Evolutionary conservation across 2,797 vertebrate genomes (phyloP).

Genomic region (Clarias laeviceps): DNA sequence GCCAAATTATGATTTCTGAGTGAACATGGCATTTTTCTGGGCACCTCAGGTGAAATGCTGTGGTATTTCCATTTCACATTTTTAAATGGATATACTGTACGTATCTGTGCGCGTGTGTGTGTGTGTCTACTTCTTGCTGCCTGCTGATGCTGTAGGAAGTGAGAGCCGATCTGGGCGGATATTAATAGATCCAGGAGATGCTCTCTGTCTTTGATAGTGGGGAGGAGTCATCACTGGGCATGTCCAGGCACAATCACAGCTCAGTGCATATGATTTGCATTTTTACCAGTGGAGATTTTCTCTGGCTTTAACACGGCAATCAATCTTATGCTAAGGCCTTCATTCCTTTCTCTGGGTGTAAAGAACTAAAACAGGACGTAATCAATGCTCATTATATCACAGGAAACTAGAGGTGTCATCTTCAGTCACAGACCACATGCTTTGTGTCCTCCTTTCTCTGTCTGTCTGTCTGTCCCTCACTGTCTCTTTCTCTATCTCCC

Average conservation of each 20-base stretch:
- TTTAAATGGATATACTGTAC: not conserved
- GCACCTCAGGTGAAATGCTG: not conserved
- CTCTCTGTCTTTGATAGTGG: slow-evolving; percentile 44
- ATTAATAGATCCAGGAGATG: slow-evolving; percentile 66
- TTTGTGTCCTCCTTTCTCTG: not conserved
- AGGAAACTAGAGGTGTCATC: slow-evolving; percentile 14
- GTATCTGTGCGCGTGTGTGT: not conserved
- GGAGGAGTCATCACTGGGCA: slow-evolving; percentile 32
- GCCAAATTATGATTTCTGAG: not conserved
- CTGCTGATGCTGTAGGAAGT: slow-evolving; percentile 63
- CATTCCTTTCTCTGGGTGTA: not conserved
- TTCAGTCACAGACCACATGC: not conserved
- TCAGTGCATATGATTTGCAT: not conserved
- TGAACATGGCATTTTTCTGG: slow-evolving; percentile 27
- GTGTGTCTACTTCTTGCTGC: slow-evolving; percentile 48
- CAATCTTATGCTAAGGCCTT: not conserved
- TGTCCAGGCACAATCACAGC: slow-evolving; percentile 9
- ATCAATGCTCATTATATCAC: slow-evolving; percentile 18
- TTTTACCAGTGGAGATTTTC: not conserved
- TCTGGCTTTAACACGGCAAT: not conserved
- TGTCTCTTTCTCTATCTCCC: not conserved
- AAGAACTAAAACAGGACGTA: not conserved
- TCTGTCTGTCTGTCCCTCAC: not conserved
- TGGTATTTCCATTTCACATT: not conserved
- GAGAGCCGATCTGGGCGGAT: slow-evolving; percentile 60